Conservation (phyloP, 2,797 vertebrate genomes). For the Molossus alvarezi region DNA sequence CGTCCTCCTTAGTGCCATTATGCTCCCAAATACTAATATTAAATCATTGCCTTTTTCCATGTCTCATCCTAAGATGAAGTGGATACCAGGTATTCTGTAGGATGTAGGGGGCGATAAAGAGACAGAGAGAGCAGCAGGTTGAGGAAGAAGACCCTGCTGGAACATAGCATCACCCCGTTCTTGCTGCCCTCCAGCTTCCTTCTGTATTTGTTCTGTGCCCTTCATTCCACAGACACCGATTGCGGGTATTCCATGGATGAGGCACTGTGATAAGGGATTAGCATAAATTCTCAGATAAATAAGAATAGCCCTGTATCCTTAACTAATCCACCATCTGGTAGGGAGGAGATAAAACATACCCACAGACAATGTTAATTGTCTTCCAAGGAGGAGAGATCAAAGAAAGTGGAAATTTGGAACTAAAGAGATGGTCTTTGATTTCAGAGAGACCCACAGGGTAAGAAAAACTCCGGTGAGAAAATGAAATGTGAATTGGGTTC, state of each 20-base stretch:
- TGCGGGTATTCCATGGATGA: not conserved
- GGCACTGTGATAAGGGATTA: not conserved
- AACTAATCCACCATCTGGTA: not conserved
- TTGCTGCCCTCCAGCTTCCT: not conserved
- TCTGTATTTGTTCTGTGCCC: not conserved
- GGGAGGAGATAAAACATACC: not conserved
- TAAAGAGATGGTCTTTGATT: not conserved
- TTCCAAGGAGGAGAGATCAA: constrained; percentile 23
- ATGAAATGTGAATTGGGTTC: not conserved
- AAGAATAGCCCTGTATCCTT: not conserved
- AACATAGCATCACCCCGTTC: not conserved
- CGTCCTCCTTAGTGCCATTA: not conserved
- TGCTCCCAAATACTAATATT: not conserved
- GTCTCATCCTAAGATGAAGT: not conserved
- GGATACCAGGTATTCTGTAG: not conserved
- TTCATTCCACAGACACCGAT: not conserved
- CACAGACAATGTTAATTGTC: constrained; percentile 13
- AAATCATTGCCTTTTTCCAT: constrained; percentile 10
- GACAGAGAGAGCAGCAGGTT: not conserved
- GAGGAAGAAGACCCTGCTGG: not conserved
- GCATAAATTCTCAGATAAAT: constrained; percentile 5
- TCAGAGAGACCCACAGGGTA: not conserved
- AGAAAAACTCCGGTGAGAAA: not conserved
- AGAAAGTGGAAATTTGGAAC: not conserved
- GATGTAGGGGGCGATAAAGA: not conserved